These are phyloP conservation scores for Acrobasis suavella DNA, from an alignment of 2,888 invertebrate species.

Conservation along the genomic window DNA sequence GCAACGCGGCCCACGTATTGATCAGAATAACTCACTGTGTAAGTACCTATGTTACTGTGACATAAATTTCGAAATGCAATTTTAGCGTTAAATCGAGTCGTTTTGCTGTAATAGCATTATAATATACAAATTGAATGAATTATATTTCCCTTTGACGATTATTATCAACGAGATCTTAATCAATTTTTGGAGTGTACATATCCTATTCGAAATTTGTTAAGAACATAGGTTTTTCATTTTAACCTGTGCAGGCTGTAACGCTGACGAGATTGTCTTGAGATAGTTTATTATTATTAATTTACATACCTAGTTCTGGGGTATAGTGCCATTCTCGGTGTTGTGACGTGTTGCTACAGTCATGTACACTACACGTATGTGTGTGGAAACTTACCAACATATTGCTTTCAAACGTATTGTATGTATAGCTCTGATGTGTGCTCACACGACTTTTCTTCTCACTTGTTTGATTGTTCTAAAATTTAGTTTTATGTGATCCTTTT, in stretches of 20 bases:
- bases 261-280: slow-evolving; percentile 42
- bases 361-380: slow-evolving; percentile 36
- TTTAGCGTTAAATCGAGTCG: slow-evolving; percentile 23
- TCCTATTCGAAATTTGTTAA: slow-evolving; percentile 46
- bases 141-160: slow-evolving; percentile 23
- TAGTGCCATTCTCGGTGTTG: slow-evolving; percentile 68
- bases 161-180: slow-evolving; percentile 2
- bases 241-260: slow-evolving; percentile 35
- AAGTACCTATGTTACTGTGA: slow-evolving; percentile 40
- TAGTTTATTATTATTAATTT: slow-evolving; percentile 30
- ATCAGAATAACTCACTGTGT: slow-evolving; percentile 34
- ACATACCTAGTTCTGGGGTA: slow-evolving; percentile 49
- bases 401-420: slow-evolving; percentile 36
- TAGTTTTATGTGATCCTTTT: slow-evolving; percentile 14
- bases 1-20: slow-evolving; percentile 34
- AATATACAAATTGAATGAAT: slow-evolving; percentile 23
- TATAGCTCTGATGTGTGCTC: slow-evolving; percentile 40
- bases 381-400: slow-evolving; percentile 28
- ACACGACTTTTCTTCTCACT: slow-evolving; percentile 35
- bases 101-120: slow-evolving; percentile 26
- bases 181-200: slow-evolving; percentile 47
- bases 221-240: slow-evolving; percentile 39
- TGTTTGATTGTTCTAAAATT: slow-evolving; percentile 11
- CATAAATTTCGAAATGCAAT: slow-evolving; percentile 34
- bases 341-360: slow-evolving; percentile 42